Evolutionary conservation across 2,888 invertebrate species (phyloP).

Genomic region (Rhyacophila evoluta): DNA sequence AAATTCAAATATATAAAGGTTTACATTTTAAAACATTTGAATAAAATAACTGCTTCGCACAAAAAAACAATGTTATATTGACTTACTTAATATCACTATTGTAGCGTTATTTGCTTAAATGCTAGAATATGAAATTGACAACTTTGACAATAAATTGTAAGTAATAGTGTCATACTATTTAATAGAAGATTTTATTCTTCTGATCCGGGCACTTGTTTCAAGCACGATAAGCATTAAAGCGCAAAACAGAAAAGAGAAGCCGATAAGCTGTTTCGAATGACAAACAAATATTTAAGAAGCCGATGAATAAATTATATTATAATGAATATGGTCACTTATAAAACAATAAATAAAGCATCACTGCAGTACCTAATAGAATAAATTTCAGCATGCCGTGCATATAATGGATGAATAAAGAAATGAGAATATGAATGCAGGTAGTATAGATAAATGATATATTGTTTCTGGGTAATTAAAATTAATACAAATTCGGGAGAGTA

Average conservation of each 20-base stretch:
- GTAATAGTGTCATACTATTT: too few relatives aligned
- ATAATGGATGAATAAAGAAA: constrained; percentile 18
- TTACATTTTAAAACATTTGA: too few relatives aligned
- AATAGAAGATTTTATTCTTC: not conserved
- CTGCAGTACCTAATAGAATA: not conserved
- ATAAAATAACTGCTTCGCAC: too few relatives aligned
- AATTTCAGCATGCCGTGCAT: not conserved
- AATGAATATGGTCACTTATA: not conserved
- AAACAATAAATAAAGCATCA: not conserved
- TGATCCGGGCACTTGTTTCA: constrained; percentile 4
- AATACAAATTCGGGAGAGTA: not conserved
- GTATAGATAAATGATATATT: not conserved
- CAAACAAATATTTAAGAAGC: constrained; percentile 1
- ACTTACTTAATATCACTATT: too few relatives aligned
- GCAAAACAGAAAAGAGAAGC: not conserved
- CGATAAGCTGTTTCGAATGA: constrained; percentile 7
- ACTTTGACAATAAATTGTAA: too few relatives aligned
- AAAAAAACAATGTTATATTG: too few relatives aligned
- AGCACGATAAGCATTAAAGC: constrained; percentile 27
- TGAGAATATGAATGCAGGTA: constrained; percentile 23
- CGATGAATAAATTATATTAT: not conserved
- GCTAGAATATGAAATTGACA: too few relatives aligned
- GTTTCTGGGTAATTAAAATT: not conserved
- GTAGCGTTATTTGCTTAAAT: too few relatives aligned
- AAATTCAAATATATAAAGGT: too few relatives aligned